phyloP scores from a whole-genome alignment of 2,113 vertebrate genomes.

The Cacatua alba region DNA sequence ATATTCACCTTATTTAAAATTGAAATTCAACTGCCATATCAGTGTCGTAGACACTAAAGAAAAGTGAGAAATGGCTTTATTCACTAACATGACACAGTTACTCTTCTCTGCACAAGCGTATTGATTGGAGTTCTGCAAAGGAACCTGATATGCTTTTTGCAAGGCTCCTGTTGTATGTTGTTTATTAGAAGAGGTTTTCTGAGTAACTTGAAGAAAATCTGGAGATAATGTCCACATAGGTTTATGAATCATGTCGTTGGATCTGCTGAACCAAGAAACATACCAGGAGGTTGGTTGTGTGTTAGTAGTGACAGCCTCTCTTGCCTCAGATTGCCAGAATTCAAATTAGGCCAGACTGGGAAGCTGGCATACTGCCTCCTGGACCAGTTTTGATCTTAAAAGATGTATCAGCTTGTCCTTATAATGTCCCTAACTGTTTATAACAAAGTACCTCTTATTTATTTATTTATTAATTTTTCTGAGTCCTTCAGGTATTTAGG shows the following conservation, averaged over 20 bases:
- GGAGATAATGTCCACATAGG: not conserved
- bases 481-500: not conserved
- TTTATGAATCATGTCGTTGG: not conserved
- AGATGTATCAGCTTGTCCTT: not conserved
- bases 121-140: not conserved
- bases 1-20: constrained; percentile 37
- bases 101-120: not conserved
- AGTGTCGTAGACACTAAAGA: not conserved
- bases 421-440: not conserved
- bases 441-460: not conserved
- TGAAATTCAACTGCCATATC: not conserved
- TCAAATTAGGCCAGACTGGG: not conserved
- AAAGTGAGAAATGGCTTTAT: not conserved
- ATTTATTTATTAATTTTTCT: not conserved
- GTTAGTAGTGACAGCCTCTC: not conserved
- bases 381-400: not conserved
- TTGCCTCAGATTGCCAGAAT: not conserved
- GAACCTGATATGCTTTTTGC: not conserved
- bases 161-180: not conserved
- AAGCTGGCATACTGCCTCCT: not conserved
- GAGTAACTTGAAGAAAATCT: not conserved
- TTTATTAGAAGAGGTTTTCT: not conserved
- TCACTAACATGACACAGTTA: not conserved
- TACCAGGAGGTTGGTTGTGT: not conserved
- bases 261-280: not conserved